Conservation (phyloP, 1,140 invertebrate genomes). For the Drosophila kanapiae region DNA sequence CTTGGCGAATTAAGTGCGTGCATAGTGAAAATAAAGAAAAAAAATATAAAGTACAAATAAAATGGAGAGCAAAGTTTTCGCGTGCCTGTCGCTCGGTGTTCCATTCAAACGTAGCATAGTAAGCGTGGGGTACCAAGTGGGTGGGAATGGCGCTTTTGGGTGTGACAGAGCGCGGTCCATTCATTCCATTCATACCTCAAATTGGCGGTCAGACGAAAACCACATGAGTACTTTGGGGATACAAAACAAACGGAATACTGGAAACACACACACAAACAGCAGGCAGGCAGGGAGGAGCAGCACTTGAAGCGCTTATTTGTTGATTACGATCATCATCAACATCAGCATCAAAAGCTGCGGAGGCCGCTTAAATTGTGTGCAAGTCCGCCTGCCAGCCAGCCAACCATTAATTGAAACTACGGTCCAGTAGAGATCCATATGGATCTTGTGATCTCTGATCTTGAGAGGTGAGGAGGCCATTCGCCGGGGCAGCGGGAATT, state of each 20-base stretch:
- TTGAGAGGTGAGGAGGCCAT: conserved; percentile 27
- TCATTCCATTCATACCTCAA: conserved; percentile 59
- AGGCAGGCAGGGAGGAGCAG: conserved; percentile 9
- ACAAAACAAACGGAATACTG: not conserved
- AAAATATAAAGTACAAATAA: conserved; percentile 8
- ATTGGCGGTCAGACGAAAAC: conserved; percentile 59
- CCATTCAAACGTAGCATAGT: conserved; percentile 33
- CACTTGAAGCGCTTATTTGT: conserved; percentile 35
- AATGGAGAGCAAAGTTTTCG: conserved; percentile 50
- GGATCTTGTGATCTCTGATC: conserved; percentile 53
- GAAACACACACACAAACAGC: not conserved
- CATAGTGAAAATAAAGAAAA: conserved; percentile 13
- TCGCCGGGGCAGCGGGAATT: not conserved
- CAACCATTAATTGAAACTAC: conserved; percentile 46
- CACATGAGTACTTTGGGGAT: conserved; percentile 3
- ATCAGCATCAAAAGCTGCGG: conserved; percentile 37
- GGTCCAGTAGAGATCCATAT: conserved; percentile 30
- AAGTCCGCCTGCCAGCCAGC: conserved; percentile 3
- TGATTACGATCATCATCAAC: conserved; percentile 50
- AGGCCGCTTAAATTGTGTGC: conserved; percentile 46
- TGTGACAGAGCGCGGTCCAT: conserved; percentile 46
- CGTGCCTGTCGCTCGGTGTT: conserved; percentile 25
- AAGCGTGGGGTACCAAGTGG: conserved; percentile 4
- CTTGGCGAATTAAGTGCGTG: conserved; percentile 35
- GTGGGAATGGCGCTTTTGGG: conserved; percentile 10